Evolutionary conservation across 2,888 invertebrate genomes (phyloP), one percentile per base, ranked within the genome.

Genomic region (Halictus quadricinctus): DNA sequence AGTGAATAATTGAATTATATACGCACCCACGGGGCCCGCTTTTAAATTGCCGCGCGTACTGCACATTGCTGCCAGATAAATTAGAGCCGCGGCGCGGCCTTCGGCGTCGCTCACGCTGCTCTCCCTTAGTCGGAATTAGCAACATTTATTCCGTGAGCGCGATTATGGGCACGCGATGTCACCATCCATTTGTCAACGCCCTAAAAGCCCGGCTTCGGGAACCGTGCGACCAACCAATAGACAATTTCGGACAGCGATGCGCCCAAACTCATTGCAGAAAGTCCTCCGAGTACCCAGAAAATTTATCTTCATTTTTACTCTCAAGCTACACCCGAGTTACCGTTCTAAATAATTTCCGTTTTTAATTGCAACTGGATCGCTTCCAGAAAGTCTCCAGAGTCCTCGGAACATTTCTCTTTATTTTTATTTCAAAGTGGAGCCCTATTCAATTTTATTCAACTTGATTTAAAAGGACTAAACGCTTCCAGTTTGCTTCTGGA

Each of bases 1-100:
- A 64, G 69, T 43, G 73, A 78, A 75, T 82, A 73, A 84, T 80
- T 82, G 66, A 84, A 89, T 87, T 88, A 86, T 84, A 83, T 73
- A 86, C 69, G 74, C 78, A 86, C 73, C 79, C 76, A 21, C 54
- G 10, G 60, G 60, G 73, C 72, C 69, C 29, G 83, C 73, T 82
- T 79, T 89, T 73, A 72, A 79, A 83, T 60, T 78, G 79, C 66
- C 21, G 66, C 25, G 66, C 50, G 48, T 60, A 21, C 60, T 75
- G 78, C 79, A 69, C 72, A 79, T 81, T 81, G 78, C 75, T 69
- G 54, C 69, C 29, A 50, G 72, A 79, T 83, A 76, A 87, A 87
- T 83, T 80, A 83, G 76, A 48, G 73, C 76, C 43, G 46, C 72
- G 25, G 25, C 21, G n/a, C 50, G 70, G 70, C 72, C 73, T 79